Evolutionary conservation across 2,888 invertebrate genomes (phyloP).

Genomic region (Drosophila mettleri): DNA sequence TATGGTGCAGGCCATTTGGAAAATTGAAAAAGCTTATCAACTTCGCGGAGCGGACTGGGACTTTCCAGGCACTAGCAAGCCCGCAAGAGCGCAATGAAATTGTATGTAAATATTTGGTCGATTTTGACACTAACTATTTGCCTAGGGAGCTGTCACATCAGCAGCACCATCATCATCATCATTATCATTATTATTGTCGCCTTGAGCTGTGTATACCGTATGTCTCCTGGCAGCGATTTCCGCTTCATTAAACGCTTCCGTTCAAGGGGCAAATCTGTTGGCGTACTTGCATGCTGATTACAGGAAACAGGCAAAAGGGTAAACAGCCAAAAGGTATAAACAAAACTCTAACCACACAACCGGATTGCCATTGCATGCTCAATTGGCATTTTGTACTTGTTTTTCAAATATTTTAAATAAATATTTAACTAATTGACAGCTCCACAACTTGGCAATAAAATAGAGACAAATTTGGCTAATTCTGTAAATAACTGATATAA

Average conservation of each 20-base stretch:
- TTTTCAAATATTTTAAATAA: background rate
- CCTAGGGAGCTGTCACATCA: slow-evolving; percentile 37
- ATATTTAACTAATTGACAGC: background rate
- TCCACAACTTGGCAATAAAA: background rate
- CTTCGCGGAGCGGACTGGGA: background rate
- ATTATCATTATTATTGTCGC: slow-evolving; percentile 25
- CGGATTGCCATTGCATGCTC: slow-evolving; percentile 13
- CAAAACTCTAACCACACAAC: slow-evolving; percentile 35
- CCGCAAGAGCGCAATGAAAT: slow-evolving; percentile 48
- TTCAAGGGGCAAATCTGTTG: slow-evolving; percentile 64
- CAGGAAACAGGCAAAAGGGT: slow-evolving; percentile 53
- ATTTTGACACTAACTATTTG: slow-evolving; percentile 73
- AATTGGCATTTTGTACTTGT: background rate
- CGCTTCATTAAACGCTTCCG: slow-evolving; percentile 80
- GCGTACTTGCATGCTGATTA: slow-evolving; percentile 60
- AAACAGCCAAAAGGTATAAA: slow-evolving; percentile 52
- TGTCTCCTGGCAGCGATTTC: slow-evolving; percentile 62
- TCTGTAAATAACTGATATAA: no score
- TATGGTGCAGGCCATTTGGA: slow-evolving; percentile 68
- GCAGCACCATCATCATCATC: slow-evolving; percentile 12
- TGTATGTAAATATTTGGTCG: slow-evolving; percentile 73
- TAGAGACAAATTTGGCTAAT: background rate
- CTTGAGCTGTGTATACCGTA: slow-evolving; percentile 27
- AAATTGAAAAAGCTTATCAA: slow-evolving; percentile 71
- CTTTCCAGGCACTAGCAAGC: slow-evolving; percentile 5